Conservation (phyloP, 2,113 vertebrate species). For the Pampusana beccarii region DNA sequence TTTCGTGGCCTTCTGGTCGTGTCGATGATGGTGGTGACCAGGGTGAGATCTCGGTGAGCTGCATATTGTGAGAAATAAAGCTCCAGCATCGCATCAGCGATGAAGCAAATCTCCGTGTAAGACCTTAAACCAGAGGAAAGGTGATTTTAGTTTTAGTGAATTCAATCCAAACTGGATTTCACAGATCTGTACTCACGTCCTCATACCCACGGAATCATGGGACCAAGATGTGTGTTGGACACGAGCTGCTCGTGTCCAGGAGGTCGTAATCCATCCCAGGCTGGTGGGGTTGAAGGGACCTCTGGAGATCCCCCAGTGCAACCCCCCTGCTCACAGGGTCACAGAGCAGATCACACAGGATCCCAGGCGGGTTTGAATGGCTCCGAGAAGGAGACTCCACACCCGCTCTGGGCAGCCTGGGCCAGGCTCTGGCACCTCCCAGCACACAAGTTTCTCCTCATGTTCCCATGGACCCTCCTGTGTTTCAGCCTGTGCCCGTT, state of each 20-base stretch:
- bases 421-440: too few relatives aligned
- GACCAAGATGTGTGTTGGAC: background rate
- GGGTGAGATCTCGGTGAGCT: background rate
- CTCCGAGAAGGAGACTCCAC: too few relatives aligned
- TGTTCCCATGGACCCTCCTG: too few relatives aligned
- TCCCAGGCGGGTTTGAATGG: too few relatives aligned
- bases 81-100: background rate
- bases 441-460: too few relatives aligned
- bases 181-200: background rate
- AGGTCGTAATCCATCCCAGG: too few relatives aligned
- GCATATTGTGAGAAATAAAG: background rate
- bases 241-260: background rate
- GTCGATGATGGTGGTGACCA: background rate
- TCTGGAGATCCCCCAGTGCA: too few relatives aligned
- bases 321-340: too few relatives aligned
- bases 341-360: too few relatives aligned
- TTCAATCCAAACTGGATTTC: background rate
- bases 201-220: background rate
- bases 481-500: too few relatives aligned
- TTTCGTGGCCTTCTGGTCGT: background rate
- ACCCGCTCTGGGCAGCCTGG: too few relatives aligned
- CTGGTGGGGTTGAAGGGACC: too few relatives aligned
- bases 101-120: background rate
- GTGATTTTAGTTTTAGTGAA: background rate
- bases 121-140: background rate